Evolutionary conservation across 2,888 invertebrate genomes (phyloP).

Genomic region (Kryphioiulus occultus): DNA sequence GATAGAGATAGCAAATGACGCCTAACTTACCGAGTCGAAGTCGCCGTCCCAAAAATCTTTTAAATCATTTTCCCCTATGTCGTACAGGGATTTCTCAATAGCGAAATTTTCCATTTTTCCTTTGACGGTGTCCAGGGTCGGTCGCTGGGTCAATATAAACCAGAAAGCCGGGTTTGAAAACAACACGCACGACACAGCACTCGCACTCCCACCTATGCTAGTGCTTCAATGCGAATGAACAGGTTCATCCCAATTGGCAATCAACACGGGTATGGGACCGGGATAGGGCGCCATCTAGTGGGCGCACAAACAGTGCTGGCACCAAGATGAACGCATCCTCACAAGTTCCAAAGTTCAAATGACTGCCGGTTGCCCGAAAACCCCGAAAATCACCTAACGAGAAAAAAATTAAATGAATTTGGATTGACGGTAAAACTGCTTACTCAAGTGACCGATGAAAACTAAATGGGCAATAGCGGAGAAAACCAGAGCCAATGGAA

Average conservation of each 20-base stretch:
- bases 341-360: too few relatives aligned
- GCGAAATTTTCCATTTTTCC: conserved; percentile 51
- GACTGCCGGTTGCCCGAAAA: too few relatives aligned
- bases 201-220: conserved; percentile 12
- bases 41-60: conserved; percentile 51
- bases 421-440: too few relatives aligned
- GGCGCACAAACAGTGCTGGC: too few relatives aligned
- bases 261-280: too few relatives aligned
- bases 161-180: conserved; percentile 37
- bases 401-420: too few relatives aligned
- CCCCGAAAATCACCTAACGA: too few relatives aligned
- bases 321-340: too few relatives aligned
- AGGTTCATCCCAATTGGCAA: background rate
- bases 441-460: too few relatives aligned
- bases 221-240: conserved; percentile 23
- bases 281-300: background rate
- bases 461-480: too few relatives aligned
- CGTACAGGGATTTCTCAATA: conserved; percentile 48
- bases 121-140: conserved; percentile 50
- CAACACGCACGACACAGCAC: conserved; percentile 31
- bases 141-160: conserved; percentile 39
- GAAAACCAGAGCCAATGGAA: too few relatives aligned
- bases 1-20: conserved; percentile 7
- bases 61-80: conserved; percentile 50
- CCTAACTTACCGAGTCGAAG: conserved; percentile 46